Evolutionary conservation across 2,888 invertebrate genomes (phyloP).

Genomic region (Copidosoma aretas): DNA sequence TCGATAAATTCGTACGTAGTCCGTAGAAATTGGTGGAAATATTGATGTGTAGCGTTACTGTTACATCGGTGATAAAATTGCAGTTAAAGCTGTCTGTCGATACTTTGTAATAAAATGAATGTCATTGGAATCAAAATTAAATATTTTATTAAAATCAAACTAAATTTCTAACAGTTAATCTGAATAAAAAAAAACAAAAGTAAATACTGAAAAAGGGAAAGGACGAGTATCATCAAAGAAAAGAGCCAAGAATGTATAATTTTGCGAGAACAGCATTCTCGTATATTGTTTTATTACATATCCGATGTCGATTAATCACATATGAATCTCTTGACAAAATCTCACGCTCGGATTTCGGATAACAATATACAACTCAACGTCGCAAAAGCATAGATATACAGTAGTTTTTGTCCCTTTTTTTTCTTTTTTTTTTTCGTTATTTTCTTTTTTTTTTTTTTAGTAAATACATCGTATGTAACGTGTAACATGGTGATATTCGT

Average conservation of each 20-base stretch:
- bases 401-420: background rate
- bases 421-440: background rate
- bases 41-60: no score
- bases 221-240: background rate
- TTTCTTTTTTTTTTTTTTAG: conserved; percentile 12
- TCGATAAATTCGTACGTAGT: no score
- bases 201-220: background rate
- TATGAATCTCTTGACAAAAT: conserved; percentile 49
- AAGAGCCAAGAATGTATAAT: conserved; percentile 5
- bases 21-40: no score
- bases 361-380: conserved; percentile 61
- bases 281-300: conserved; percentile 46
- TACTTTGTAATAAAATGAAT: no score
- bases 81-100: no score
- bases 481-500: conserved; percentile 56
- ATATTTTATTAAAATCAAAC: no score
- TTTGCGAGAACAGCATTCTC: conserved; percentile 37
- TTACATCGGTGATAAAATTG: no score
- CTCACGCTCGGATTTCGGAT: conserved; percentile 42
- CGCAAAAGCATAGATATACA: conserved; percentile 55
- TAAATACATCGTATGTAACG: conserved; percentile 55
- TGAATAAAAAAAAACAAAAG: no score
- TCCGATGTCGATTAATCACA: conserved; percentile 46
- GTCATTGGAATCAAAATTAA: no score
- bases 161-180: no score